These are phyloP conservation scores for Rhabdomys dilectus DNA, from an alignment of 2,113 vertebrate species.

Conservation along the genomic window DNA sequence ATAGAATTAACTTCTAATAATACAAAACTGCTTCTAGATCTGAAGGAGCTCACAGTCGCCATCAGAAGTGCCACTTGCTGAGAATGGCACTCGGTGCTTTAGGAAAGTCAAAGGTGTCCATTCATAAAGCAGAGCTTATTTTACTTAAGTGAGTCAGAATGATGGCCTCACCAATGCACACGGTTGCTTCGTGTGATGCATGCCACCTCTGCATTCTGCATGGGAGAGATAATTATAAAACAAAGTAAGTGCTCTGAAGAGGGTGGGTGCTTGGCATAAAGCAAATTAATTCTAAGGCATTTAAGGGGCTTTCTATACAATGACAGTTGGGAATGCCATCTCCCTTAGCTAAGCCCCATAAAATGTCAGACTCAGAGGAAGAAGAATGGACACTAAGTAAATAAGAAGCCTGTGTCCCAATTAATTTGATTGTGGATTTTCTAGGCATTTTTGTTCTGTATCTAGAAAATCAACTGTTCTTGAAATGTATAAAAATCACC, in stretches of 20 bases:
- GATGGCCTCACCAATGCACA: constrained; percentile 55
- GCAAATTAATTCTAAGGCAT: constrained; percentile 54
- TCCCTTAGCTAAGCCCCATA: constrained; percentile 33
- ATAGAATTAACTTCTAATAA: neutral
- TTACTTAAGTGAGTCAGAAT: constrained; percentile 63
- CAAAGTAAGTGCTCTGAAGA: constrained; percentile 67
- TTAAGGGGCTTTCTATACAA: constrained; percentile 1
- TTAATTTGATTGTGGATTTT: neutral
- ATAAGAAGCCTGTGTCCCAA: neutral
- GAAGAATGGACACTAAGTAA: neutral
- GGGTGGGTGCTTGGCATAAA: constrained; percentile 29
- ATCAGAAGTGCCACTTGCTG: neutral
- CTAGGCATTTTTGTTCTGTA: neutral
- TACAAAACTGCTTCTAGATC: neutral
- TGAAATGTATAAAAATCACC: neutral
- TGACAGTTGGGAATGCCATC: neutral
- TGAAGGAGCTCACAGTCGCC: neutral
- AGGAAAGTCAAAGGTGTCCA: constrained; percentile 46
- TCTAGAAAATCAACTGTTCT: neutral
- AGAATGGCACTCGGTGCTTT: neutral
- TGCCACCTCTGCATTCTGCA: constrained; percentile 41
- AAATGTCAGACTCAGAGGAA: constrained; percentile 20
- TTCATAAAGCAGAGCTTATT: constrained; percentile 48
- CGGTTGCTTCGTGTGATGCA: constrained; percentile 46
- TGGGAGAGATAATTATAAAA: constrained; percentile 68